These are phyloP conservation scores for Hydropotes inermis DNA, from an alignment of 2,113 vertebrate genomes.

Conservation along the genomic window DNA sequence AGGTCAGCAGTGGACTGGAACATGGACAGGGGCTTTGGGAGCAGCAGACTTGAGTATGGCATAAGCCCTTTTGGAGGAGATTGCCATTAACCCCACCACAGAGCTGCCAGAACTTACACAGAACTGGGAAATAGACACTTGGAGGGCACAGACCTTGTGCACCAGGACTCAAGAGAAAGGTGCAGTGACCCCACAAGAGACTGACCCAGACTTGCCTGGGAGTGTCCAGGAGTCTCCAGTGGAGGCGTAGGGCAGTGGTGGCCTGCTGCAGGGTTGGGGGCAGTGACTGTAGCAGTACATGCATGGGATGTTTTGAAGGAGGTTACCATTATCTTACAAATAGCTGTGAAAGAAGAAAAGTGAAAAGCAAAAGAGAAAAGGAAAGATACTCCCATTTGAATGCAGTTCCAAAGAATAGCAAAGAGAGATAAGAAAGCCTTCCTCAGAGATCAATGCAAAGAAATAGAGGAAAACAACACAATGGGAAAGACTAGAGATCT, in stretches of 20 bases:
- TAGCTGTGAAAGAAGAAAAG: no score
- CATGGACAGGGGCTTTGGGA: not conserved
- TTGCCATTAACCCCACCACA: not conserved
- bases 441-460: no score
- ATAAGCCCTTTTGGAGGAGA: not conserved
- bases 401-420: no score
- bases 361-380: no score
- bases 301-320: not conserved
- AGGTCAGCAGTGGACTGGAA: not conserved
- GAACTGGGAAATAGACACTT: not conserved
- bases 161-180: not conserved
- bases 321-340: not conserved
- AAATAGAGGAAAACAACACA: no score
- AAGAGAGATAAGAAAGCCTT: no score
- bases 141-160: not conserved
- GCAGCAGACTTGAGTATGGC: not conserved
- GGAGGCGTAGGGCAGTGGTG: accelerated
- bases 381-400: no score
- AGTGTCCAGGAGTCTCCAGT: accelerated
- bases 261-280: not conserved
- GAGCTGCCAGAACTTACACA: not conserved
- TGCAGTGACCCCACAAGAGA: not conserved
- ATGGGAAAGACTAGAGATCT: no score
- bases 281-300: not conserved
- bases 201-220: not conserved